A percentile compares a stretch with the other conserved stretches of the same genome.
Evolutionary conservation across 1,140 invertebrate species (phyloP).

Genomic region (Drosophila lacteicornis): DNA sequence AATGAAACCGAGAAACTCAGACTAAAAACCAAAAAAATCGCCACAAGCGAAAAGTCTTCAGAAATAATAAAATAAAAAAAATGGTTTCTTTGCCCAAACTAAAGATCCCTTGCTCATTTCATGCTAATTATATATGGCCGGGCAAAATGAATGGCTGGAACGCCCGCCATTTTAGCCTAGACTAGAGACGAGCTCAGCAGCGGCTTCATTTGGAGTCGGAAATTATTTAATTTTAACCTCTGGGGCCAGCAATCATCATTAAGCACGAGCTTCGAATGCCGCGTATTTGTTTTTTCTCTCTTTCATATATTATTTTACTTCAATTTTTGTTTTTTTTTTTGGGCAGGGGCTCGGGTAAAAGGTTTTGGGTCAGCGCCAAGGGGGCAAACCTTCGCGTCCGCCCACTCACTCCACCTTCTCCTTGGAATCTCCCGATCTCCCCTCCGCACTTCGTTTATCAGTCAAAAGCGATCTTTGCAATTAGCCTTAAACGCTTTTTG

Average conservation of each 20-base stretch:
- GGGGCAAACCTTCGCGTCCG: constrained; percentile 56
- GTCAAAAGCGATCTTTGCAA: constrained; percentile 80
- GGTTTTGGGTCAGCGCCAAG: constrained; percentile 76
- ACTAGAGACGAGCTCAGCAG: constrained; percentile 37
- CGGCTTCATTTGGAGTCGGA: constrained; percentile 54
- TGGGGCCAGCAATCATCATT: constrained; percentile 82
- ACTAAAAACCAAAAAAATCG: constrained; percentile 38
- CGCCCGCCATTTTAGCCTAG: constrained; percentile 77
- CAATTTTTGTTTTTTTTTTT: neutral
- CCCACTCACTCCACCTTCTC: constrained; percentile 50
- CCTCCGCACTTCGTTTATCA: constrained; percentile 62
- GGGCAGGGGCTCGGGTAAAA: constrained; percentile 42
- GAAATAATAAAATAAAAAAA: constrained; percentile 18
- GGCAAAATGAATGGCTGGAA: constrained; percentile 61
- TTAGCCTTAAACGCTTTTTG: constrained; percentile 84
- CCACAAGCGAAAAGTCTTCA: constrained; percentile 69
- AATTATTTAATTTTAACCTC: constrained; percentile 84
- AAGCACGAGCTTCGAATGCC: constrained; percentile 70
- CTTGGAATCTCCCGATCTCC: neutral
- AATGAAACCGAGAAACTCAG: constrained; percentile 29
- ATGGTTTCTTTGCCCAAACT: constrained; percentile 65
- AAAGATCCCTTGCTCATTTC: constrained; percentile 82
- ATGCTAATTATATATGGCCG: constrained; percentile 78
- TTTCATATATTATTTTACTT: constrained; percentile 15
- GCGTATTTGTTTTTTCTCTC: constrained; percentile 53